A percentile compares a stretch with the other conserved stretches of the same genome.
These are phyloP conservation scores for Oscheius sp. DNA, from an alignment of 2,888 invertebrate genomes.

Conservation along the genomic window DNA sequence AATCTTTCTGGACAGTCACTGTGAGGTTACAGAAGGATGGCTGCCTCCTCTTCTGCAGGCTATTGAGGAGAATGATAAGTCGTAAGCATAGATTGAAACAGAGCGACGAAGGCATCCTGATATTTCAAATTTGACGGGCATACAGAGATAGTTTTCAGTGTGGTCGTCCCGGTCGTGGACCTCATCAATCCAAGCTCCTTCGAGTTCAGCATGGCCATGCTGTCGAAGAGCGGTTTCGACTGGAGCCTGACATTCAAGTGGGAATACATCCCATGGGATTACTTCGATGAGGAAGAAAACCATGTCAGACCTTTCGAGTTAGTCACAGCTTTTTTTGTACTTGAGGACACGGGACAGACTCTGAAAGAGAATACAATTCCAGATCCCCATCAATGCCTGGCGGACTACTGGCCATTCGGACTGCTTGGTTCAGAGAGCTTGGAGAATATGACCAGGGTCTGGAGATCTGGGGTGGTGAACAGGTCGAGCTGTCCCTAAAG, in stretches of 20 bases:
- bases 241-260: conserved; percentile 96
- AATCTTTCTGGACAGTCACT: conserved; percentile 95
- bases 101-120: not conserved
- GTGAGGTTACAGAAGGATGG: conserved; percentile 96
- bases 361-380: conserved; percentile 1
- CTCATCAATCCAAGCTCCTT: conserved; percentile 98
- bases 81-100: conserved; percentile 27
- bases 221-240: conserved; percentile 98
- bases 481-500: conserved; percentile 92
- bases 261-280: conserved; percentile 85
- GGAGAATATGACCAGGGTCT: conserved; percentile 98
- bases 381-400: conserved; percentile 97
- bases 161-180: conserved; percentile 98
- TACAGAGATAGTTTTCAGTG: conserved; percentile 77
- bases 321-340: conserved; percentile 9
- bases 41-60: conserved; percentile 90
- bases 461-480: conserved; percentile 99
- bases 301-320: conserved; percentile 75
- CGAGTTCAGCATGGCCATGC: conserved; percentile 88
- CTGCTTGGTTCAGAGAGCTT: conserved; percentile 95
- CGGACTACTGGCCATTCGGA: conserved; percentile 89
- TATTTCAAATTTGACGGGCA: not conserved
- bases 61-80: conserved; percentile 80
- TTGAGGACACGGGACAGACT: not conserved
- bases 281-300: conserved; percentile 80